Evolutionary conservation across 2,888 invertebrate genomes (phyloP).

Genomic region (Cantharis flavilabris): DNA sequence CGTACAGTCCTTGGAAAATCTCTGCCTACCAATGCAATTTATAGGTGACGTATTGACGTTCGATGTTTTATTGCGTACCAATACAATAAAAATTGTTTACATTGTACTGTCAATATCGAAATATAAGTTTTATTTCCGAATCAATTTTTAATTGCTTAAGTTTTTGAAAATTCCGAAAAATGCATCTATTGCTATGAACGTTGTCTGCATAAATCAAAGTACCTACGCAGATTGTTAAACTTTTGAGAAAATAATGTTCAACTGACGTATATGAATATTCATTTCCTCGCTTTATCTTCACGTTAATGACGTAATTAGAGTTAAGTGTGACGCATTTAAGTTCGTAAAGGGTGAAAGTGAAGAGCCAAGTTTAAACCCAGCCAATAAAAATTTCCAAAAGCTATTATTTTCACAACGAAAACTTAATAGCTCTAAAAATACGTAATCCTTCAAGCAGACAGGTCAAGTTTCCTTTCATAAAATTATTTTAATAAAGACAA

Average conservation of each 20-base stretch:
- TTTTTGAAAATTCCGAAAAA: neutral
- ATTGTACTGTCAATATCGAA: neutral
- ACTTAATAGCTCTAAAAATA: neutral
- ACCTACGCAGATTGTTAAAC: neutral
- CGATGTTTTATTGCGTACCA: conserved; percentile 1
- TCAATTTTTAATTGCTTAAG: neutral
- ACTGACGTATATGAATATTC: neutral
- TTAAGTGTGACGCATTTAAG: neutral
- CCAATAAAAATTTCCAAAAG: neutral
- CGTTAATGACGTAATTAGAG: neutral
- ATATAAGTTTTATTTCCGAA: neutral
- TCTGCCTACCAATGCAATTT: conserved; percentile 34
- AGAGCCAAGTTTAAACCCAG: neutral
- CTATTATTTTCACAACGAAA: neutral
- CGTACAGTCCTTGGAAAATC: conserved; percentile 44
- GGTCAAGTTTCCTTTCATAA: neutral
- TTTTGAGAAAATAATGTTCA: neutral
- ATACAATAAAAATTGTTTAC: neutral
- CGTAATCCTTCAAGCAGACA: neutral
- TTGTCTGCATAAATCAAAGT: neutral
- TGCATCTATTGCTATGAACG: neutral
- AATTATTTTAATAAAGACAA: conserved; percentile 2
- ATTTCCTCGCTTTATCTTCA: neutral
- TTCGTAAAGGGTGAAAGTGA: neutral
- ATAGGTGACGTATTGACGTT: conserved; percentile 27